Base-by-base conservation (phyloP, 1,140 invertebrate species). In the Heliconius nattereri region DNA sequence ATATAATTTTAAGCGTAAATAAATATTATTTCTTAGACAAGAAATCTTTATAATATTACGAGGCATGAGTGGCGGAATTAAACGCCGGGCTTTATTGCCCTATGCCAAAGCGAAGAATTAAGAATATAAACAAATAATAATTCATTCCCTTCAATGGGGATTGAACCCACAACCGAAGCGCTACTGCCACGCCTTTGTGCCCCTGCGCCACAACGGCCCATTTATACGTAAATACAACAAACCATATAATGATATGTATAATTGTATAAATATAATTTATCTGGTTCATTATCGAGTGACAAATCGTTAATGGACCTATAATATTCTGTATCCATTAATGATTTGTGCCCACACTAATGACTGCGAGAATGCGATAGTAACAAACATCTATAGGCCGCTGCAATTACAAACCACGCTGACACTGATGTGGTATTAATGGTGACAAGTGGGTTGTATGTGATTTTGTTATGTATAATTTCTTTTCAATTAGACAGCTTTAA, bases 281-380 rank as follows among this genome's bases (percentile, higher is more conserved):
- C 60, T 29, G 60, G 2, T 66, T 66, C 60, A 66, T 66, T 66
- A 66, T 29, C 60, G 60, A 66, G 26, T 66, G 60, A 66, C 60
- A 66, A 66, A 66, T 66, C 26, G 26, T 66, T 66, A 66, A 66
- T 66, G 60, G 60, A 29, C 60, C 60, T 66, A 66, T 66, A 29
- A 23, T 66, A 66, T 29, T 23, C 60, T 29, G n/a, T 66, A 66
- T 66, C 23, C 26, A 66, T 66, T 29, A 66, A 66, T 66, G 60
- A 66, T 66, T 66, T 66, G 60, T 66, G 60, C 60, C 26, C 60
- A 66, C 60, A 29, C 60, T 66, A 66, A 66, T 66, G 60, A 66
- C 60, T 66, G 60, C 23, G 60, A 66, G 60, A 29, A 66, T 29
- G 60, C 60, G 60, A 66, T 66, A 66, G 60, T 66, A 66, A 66